phyloP scores from a whole-genome alignment of 1,140 invertebrate species.

The Euura lappo region DNA sequence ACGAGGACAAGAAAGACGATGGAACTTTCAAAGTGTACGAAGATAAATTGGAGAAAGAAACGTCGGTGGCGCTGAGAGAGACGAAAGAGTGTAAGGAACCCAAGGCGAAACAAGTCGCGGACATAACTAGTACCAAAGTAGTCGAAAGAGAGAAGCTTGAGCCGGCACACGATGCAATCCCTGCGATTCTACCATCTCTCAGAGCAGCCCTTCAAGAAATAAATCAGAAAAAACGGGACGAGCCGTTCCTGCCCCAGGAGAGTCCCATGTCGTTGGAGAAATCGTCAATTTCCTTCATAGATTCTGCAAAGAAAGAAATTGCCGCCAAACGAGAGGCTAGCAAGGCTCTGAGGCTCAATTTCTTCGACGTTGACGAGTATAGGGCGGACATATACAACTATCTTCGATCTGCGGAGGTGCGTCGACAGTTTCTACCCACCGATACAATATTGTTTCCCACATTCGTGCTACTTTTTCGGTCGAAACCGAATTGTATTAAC shows the following conservation, averaged over 20 bases:
- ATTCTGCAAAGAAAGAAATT: slow-evolving; percentile 41
- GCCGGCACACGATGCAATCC: slow-evolving; percentile 48
- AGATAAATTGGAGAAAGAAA: slow-evolving; percentile 66
- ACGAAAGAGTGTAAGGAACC: slow-evolving; percentile 50
- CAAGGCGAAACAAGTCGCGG: slow-evolving; percentile 55
- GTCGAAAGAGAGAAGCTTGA: slow-evolving; percentile 45
- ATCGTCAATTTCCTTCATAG: slow-evolving; percentile 34
- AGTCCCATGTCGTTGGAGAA: slow-evolving; percentile 61
- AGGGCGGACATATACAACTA: slow-evolving; percentile 84
- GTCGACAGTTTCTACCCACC: slow-evolving; percentile 18
- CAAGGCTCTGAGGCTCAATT: slow-evolving; percentile 56
- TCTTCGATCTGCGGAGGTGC: slow-evolving; percentile 78
- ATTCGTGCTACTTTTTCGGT: slow-evolving; percentile 36
- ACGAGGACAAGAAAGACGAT: slow-evolving; percentile 47
- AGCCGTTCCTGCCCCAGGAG: slow-evolving; percentile 32
- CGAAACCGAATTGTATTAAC: neutral
- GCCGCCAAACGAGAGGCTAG: slow-evolving; percentile 39
- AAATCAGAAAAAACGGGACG: slow-evolving; percentile 22
- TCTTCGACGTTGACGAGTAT: slow-evolving; percentile 78
- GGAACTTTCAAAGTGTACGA: slow-evolving; percentile 73
- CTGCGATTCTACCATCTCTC: slow-evolving; percentile 33
- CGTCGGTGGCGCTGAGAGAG: slow-evolving; percentile 47
- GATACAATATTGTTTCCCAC: slow-evolving; percentile 38
- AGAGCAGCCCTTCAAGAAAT: slow-evolving; percentile 39
- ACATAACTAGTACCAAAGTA: slow-evolving; percentile 25